Percentiles rank a stretch among this genome's conserved stretches.
Evolutionary conservation across 2,113 vertebrate genomes (phyloP).

Genomic region (Catharus minimus): DNA sequence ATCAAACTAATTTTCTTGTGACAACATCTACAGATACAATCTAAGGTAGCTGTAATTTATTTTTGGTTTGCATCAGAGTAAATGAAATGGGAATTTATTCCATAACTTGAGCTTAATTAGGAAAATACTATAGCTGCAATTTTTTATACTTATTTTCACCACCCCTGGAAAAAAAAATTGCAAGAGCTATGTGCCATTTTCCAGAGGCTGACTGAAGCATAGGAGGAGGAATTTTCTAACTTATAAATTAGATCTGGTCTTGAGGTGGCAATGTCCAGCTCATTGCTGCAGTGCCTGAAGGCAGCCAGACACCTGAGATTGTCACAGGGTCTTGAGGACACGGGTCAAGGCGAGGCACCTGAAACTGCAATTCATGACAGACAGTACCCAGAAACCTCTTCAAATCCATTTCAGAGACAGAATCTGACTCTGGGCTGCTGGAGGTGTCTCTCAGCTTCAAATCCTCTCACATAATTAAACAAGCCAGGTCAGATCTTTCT

Average conservation of each 20-base stretch:
- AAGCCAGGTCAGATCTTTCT: neutral
- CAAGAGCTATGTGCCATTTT: neutral
- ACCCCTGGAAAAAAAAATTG: neutral
- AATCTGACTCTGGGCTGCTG: neutral
- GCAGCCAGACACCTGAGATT: neutral
- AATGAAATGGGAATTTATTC: neutral
- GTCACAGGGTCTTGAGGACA: neutral
- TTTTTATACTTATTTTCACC: neutral
- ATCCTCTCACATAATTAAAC: neutral
- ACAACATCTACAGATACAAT: neutral
- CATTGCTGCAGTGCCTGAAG: neutral
- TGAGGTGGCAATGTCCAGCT: neutral
- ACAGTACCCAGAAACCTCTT: neutral
- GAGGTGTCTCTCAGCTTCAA: neutral
- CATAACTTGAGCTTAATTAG: neutral
- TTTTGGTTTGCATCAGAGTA: neutral
- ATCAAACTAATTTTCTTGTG: neutral
- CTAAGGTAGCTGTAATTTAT: neutral
- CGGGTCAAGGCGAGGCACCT: neutral
- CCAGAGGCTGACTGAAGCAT: neutral
- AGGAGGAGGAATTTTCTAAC: neutral
- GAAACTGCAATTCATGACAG: neutral
- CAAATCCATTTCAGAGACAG: neutral
- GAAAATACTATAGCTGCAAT: neutral
- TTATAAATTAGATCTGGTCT: accelerated